Percentiles rank a stretch among this genome's conserved stretches.
These are phyloP conservation scores for Dromius quadrimaculatus DNA, from an alignment of 2,888 invertebrate genomes.

Conservation along the genomic window DNA sequence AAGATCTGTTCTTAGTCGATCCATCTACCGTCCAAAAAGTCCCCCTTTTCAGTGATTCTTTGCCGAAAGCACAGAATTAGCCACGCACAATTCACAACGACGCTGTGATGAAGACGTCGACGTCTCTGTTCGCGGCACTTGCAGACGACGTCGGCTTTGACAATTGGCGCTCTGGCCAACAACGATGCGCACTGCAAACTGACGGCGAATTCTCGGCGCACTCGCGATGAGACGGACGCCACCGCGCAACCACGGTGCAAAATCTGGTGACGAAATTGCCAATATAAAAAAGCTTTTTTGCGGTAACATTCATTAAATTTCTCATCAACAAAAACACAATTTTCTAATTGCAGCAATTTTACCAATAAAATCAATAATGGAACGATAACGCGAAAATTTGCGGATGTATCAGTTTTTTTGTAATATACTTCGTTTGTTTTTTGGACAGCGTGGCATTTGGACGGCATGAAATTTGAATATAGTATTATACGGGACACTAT, in stretches of 20 bases:
- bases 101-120: not conserved
- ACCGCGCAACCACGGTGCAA: not conserved
- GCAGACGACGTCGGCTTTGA: slow-evolving; percentile 10
- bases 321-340: no score
- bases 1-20: not conserved
- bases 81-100: slow-evolving; percentile 13
- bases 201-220: slow-evolving; percentile 8
- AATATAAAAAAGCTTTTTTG: no score
- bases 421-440: no score
- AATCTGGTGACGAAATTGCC: no score
- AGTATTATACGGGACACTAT: no score
- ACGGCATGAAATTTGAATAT: no score
- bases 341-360: no score
- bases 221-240: not conserved
- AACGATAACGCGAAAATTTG: no score
- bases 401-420: no score
- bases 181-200: slow-evolving; percentile 21
- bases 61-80: not conserved
- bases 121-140: slow-evolving; percentile 20
- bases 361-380: no score
- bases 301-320: no score
- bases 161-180: slow-evolving; percentile 22
- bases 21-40: not conserved
- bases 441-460: no score
- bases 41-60: not conserved